Percentiles rank a stretch among this genome's conserved stretches.
Conservation (phyloP, 1,140 invertebrate species). For the Limonius californicus region DNA sequence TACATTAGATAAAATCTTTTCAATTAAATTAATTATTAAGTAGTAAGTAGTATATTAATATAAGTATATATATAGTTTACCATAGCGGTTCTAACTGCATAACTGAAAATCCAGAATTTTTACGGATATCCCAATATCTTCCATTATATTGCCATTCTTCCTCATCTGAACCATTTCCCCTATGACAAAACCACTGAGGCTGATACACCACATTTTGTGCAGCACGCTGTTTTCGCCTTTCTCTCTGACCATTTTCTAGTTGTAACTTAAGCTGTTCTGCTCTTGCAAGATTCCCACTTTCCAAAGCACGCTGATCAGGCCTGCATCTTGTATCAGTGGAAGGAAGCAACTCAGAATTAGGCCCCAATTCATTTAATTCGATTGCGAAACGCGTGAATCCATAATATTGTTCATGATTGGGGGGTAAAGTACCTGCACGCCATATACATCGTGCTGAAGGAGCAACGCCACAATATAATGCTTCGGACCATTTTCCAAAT, state of each 20-base stretch:
- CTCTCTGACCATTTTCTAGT: conserved; percentile 66
- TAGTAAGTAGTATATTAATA: no score
- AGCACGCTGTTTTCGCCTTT: conserved; percentile 60
- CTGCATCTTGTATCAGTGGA: conserved; percentile 67
- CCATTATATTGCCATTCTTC: conserved; percentile 62
- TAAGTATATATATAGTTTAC: no score
- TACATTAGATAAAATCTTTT: no score
- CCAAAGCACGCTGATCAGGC: conserved; percentile 60
- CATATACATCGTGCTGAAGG: conserved; percentile 70
- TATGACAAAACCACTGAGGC: conserved; percentile 59
- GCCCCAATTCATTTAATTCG: conserved; percentile 76
- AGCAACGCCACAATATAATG: conserved; percentile 70
- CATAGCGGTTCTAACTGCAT: conserved; percentile 54
- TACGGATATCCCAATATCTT: conserved; percentile 56
- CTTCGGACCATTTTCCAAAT: conserved; percentile 81
- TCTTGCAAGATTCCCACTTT: conserved; percentile 69
- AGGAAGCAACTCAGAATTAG: conserved; percentile 61
- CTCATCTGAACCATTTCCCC: conserved; percentile 45
- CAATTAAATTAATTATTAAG: no score
- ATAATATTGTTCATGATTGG: conserved; percentile 77
- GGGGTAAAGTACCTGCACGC: conserved; percentile 76
- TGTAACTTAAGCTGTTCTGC: conserved; percentile 69
- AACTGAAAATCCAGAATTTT: conserved; percentile 58
- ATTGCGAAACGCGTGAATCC: conserved; percentile 83
- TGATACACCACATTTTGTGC: conserved; percentile 51